A percentile compares a stretch with the other conserved stretches of the same genome.
phyloP scores from a whole-genome alignment of 2,797 vertebrate species.

The Emydoidea blandingii region DNA sequence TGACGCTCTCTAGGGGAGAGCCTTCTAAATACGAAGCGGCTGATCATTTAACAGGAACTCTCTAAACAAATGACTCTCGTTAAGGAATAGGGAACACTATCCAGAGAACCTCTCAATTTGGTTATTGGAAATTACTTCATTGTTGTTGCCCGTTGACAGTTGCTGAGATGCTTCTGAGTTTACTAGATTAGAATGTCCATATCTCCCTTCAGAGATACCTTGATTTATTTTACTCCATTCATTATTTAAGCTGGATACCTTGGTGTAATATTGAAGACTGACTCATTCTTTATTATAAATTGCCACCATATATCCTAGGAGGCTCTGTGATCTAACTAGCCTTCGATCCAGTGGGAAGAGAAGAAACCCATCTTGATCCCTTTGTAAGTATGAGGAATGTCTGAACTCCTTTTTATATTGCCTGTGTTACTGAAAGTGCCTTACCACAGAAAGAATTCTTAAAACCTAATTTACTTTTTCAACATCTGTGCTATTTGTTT shows the following conservation, averaged over 20 bases:
- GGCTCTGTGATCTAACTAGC: slow-evolving; percentile 37
- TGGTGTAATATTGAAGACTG: slow-evolving; percentile 60
- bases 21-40: background rate
- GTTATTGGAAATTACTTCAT: slow-evolving; percentile 27
- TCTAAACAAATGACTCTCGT: background rate
- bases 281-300: slow-evolving; percentile 69
- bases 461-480: slow-evolving; percentile 69
- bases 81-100: background rate
- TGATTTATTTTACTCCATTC: slow-evolving; percentile 70
- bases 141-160: background rate
- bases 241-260: slow-evolving; percentile 58
- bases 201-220: slow-evolving; percentile 39
- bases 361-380: slow-evolving; percentile 69
- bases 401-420: slow-evolving; percentile 31
- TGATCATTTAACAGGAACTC: background rate
- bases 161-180: background rate
- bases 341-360: slow-evolving; percentile 57
- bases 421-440: background rate
- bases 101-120: background rate
- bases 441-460: slow-evolving; percentile 28
- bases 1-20: too few relatives aligned
- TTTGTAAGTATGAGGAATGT: slow-evolving; percentile 69
- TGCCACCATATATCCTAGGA: slow-evolving; percentile 49
- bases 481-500: slow-evolving; percentile 67
- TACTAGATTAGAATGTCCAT: background rate